phyloP scores from a whole-genome alignment of 2,797 vertebrate genomes.

The Alouatta caraya region DNA sequence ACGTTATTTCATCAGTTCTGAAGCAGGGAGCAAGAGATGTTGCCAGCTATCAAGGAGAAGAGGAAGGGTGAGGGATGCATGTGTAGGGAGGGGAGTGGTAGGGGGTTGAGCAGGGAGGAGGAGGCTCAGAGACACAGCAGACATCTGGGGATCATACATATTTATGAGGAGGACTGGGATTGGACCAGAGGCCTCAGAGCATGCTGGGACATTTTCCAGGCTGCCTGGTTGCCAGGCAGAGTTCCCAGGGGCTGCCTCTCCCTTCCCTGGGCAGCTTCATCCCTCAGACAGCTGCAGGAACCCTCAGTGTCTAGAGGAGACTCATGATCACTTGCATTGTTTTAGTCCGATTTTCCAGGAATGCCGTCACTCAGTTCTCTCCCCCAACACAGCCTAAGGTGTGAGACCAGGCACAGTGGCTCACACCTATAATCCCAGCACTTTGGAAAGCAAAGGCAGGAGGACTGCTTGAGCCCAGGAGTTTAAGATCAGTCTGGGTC shows the following conservation, averaged over 20 bases:
- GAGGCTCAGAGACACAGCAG: neutral
- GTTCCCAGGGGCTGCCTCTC: neutral
- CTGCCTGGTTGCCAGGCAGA: slow-evolving; percentile 37
- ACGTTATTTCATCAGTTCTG: neutral
- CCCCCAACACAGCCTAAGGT: neutral
- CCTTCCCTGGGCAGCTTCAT: neutral
- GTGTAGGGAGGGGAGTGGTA: too few species aligned
- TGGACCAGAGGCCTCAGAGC: slow-evolving; percentile 5
- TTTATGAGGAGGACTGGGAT: slow-evolving; percentile 12
- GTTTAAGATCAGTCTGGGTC: too few species aligned
- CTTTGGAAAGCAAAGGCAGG: too few species aligned
- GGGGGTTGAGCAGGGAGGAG: neutral
- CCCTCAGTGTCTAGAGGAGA: neutral
- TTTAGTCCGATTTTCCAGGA: neutral
- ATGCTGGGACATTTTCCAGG: neutral
- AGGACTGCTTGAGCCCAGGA: too few species aligned
- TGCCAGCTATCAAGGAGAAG: neutral
- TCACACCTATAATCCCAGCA: too few species aligned
- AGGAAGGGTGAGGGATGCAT: neutral
- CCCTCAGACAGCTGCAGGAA: neutral
- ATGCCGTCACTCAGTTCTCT: neutral
- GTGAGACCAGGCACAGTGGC: too few species aligned
- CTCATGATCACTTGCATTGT: neutral
- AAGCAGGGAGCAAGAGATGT: neutral
- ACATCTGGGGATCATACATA: neutral